These are phyloP conservation scores for Melanophora roralis DNA, from an alignment of 2,888 invertebrate species.

Conservation along the genomic window DNA sequence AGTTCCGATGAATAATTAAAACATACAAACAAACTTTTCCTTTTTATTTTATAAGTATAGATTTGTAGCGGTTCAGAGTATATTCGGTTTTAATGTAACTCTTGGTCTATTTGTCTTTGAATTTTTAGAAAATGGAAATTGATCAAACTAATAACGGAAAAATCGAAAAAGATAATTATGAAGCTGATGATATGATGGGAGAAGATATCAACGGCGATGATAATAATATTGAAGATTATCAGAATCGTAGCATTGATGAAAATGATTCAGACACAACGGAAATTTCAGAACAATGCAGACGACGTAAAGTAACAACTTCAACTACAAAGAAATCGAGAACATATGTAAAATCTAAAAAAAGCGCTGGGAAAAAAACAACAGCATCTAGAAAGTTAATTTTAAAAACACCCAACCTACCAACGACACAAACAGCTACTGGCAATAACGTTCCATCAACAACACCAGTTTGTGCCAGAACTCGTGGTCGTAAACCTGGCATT, in stretches of 20 bases:
- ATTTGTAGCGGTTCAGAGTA: no score
- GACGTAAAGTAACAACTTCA: constrained; percentile 25
- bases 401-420: constrained; percentile 31
- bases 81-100: no score
- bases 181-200: constrained; percentile 46
- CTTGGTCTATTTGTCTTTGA: no score
- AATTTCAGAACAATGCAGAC: constrained; percentile 39
- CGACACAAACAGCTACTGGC: neutral
- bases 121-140: constrained; percentile 35
- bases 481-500: constrained; percentile 42
- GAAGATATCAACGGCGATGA: constrained; percentile 47
- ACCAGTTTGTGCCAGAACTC: constrained; percentile 44
- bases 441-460: constrained; percentile 19
- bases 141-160: constrained; percentile 51
- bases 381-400: constrained; percentile 40
- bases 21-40: no score
- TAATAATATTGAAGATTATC: constrained; percentile 1
- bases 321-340: neutral
- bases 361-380: constrained; percentile 9
- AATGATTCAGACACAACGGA: constrained; percentile 61
- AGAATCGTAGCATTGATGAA: constrained; percentile 35
- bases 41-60: no score
- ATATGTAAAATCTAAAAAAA: constrained; percentile 13
- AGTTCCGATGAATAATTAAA: no score
- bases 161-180: constrained; percentile 13